Percentiles rank a stretch among this genome's conserved stretches.
These are phyloP conservation scores for Trinectes maculatus DNA, from an alignment of 2,113 vertebrate genomes.

Conservation along the genomic window DNA sequence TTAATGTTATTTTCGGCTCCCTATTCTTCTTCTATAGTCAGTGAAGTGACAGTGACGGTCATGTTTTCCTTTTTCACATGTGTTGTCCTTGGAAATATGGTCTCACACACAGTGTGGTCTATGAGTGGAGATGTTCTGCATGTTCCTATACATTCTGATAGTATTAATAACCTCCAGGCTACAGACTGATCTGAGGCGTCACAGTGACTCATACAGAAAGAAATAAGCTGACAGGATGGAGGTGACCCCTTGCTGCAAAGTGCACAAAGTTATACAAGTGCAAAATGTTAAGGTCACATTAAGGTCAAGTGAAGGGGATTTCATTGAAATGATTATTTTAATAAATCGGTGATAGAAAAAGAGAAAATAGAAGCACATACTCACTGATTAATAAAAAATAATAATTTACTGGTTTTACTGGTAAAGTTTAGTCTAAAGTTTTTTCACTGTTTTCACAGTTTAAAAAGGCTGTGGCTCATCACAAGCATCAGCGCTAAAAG, in stretches of 20 bases:
- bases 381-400: background rate
- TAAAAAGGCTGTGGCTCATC: too few species aligned
- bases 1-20: constrained; percentile 20
- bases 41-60: constrained; percentile 27
- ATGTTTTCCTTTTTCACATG: constrained; percentile 23
- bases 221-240: constrained; percentile 9
- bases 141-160: constrained; percentile 38
- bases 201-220: constrained; percentile 5
- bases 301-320: constrained; percentile 53
- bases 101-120: constrained; percentile 4
- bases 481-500: too few species aligned
- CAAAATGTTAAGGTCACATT: constrained; percentile 69
- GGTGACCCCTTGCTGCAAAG: constrained; percentile 27
- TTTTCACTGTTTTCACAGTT: too few species aligned
- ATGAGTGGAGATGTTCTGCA: constrained; percentile 43
- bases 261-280: constrained; percentile 54
- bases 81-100: constrained; percentile 54
- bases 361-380: too few species aligned
- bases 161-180: constrained; percentile 34
- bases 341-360: background rate
- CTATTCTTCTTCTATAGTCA: background rate
- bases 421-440: too few species aligned
- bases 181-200: constrained; percentile 15
- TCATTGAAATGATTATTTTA: background rate
- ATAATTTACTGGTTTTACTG: background rate